Conservation (phyloP, 64 coral and sea anemone genomes). For the Stylophora pistillata region DNA sequence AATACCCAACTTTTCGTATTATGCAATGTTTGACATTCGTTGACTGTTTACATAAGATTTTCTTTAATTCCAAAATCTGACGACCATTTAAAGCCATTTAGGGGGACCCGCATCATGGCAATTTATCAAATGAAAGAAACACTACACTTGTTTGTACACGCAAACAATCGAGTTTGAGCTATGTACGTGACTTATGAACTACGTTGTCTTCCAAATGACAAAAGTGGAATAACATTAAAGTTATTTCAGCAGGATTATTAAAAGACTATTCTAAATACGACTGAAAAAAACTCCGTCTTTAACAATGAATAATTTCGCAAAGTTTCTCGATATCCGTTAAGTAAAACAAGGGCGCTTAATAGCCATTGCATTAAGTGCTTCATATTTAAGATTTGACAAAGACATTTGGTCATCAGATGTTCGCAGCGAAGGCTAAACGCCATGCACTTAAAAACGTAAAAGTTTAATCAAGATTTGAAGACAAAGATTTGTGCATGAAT, state of each 20-base stretch:
- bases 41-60: background rate
- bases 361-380: background rate
- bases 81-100: constrained; percentile 2
- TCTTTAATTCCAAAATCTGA: background rate
- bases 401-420: background rate
- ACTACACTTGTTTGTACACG: constrained; percentile 9
- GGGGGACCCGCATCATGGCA: background rate
- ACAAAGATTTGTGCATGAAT: background rate
- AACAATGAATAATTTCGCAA: too few species aligned
- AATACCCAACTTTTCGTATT: background rate
- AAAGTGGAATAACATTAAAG: too few species aligned
- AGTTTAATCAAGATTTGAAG: background rate
- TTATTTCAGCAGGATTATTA: too few species aligned
- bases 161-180: background rate
- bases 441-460: background rate
- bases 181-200: too few species aligned
- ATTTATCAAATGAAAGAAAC: background rate
- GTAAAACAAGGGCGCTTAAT: too few species aligned
- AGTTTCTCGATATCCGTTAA: background rate
- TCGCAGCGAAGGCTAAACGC: background rate
- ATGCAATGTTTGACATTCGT: background rate
- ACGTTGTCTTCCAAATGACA: too few species aligned
- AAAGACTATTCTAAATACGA: too few species aligned
- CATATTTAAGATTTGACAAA: background rate
- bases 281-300: too few species aligned